Percentiles rank a stretch among this genome's conserved stretches.
These are phyloP conservation scores for Deroptyus accipitrinus DNA, from an alignment of 2,113 vertebrate genomes.

Conservation along the genomic window DNA sequence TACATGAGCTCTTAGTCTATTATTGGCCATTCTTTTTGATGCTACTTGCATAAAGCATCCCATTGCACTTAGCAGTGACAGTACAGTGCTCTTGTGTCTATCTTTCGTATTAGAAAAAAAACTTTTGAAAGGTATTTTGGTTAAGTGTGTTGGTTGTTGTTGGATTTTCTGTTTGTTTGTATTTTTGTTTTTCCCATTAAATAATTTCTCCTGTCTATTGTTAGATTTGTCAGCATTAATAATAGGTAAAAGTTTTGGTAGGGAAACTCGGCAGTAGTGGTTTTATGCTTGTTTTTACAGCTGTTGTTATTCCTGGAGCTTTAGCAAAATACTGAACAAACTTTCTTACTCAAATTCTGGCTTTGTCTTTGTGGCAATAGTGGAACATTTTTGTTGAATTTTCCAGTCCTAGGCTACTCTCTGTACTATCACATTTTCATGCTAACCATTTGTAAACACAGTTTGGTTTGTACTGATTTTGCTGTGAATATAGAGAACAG, in stretches of 20 bases:
- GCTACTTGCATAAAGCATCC: not conserved
- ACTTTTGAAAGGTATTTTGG: not conserved
- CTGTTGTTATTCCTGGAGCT: not conserved
- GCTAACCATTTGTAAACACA: not conserved
- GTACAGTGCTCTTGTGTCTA: not conserved
- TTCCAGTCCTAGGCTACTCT: not conserved
- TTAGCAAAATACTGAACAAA: not conserved
- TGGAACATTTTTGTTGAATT: not conserved
- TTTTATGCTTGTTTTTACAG: not conserved
- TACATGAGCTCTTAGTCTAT: not conserved
- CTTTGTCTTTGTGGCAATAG: not conserved
- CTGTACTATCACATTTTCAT: not conserved
- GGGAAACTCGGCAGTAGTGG: not conserved
- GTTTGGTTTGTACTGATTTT: not conserved
- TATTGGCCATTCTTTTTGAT: not conserved
- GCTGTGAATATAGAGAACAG: not conserved
- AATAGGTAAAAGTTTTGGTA: not conserved
- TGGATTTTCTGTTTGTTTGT: not conserved
- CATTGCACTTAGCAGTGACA: not conserved
- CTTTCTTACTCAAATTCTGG: not conserved
- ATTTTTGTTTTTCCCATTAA: not conserved
- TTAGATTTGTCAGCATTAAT: not conserved
- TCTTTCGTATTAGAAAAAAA: not conserved
- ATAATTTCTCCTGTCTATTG: not conserved
- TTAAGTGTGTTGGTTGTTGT: not conserved